Evolutionary conservation across 1,140 invertebrate genomes (phyloP).

Genomic region (Teleogryllus occipitalis): DNA sequence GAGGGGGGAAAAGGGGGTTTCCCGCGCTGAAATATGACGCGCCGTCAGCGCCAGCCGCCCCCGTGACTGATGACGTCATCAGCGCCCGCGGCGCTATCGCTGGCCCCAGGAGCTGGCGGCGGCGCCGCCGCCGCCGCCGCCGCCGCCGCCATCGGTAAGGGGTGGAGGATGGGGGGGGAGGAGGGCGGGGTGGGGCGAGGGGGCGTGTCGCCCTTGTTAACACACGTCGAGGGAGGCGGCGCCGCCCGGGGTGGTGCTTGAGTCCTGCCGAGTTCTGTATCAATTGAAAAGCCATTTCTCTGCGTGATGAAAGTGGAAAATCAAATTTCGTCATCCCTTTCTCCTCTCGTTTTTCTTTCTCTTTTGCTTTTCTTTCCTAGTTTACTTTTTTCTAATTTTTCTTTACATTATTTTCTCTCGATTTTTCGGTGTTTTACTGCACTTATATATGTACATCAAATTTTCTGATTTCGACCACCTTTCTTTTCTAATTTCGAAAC

Average conservation of each 20-base stretch:
- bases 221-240: no score
- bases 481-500: background rate
- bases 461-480: background rate
- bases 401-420: background rate
- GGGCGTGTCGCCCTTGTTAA: no score
- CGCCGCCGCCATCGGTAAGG: no score
- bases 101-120: background rate
- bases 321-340: background rate
- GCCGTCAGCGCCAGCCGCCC: background rate
- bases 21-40: background rate
- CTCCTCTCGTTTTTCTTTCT: background rate
- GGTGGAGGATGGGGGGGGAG: no score
- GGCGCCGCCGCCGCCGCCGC: background rate
- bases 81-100: background rate
- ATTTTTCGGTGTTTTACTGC: background rate
- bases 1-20: background rate
- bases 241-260: no score
- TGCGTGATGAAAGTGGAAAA: no score
- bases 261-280: no score
- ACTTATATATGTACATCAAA: background rate
- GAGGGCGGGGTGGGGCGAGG: no score
- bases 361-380: background rate
- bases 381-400: background rate
- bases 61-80: background rate
- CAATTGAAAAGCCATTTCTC: no score